phyloP scores from a whole-genome alignment of 2,797 vertebrate species.

The Coccyzus lansbergi region DNA sequence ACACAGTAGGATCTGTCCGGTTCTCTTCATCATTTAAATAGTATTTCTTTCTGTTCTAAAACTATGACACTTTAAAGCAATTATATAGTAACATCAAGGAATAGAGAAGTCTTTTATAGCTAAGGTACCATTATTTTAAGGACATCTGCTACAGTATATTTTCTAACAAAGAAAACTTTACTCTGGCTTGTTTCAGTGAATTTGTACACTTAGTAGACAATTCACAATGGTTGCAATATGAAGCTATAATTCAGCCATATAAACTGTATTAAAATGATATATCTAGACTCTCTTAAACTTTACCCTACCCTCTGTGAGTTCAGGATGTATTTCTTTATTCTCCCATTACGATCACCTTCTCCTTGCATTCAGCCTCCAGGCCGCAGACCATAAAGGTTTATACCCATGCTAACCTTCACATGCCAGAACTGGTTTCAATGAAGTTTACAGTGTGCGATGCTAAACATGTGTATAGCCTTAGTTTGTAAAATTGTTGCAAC shows the following conservation, averaged over 20 bases:
- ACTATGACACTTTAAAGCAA: background rate
- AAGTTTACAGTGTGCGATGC: background rate
- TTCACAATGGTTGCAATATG: background rate
- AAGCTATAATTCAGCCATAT: conserved; percentile 1
- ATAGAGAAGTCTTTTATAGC: background rate
- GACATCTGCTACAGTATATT: background rate
- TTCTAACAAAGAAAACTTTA: background rate
- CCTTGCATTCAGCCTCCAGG: background rate
- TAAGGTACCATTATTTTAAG: background rate
- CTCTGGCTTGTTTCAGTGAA: background rate
- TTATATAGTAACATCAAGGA: background rate
- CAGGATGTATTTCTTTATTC: background rate
- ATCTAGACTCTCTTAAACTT: conserved; percentile 4
- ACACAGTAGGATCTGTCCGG: background rate
- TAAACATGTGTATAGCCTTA: background rate
- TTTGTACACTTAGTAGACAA: background rate
- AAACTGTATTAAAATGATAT: conserved; percentile 20
- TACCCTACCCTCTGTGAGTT: background rate
- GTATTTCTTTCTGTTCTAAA: background rate
- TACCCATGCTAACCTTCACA: background rate
- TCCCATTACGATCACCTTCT: background rate
- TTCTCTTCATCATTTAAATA: background rate
- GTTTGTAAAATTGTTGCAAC: background rate
- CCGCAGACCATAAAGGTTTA: background rate
- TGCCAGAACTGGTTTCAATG: background rate